Conservation (phyloP, 2,797 vertebrate species). For the Pampus argenteus region DNA sequence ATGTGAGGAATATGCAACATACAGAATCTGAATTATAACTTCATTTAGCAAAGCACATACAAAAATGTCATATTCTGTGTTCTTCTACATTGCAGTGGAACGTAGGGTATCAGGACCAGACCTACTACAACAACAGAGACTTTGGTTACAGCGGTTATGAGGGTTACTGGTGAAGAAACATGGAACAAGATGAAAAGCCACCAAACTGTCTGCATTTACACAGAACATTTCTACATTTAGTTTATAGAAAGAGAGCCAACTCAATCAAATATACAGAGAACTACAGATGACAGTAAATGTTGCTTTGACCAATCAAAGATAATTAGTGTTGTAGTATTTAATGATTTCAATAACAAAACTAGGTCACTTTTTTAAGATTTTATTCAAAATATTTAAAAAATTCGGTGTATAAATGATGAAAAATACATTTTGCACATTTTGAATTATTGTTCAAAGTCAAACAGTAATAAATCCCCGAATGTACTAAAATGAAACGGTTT, state of each 20-base stretch:
- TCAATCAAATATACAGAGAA: not conserved
- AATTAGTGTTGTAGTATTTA: constrained; percentile 16
- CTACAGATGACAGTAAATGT: not conserved
- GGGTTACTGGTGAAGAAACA: constrained; percentile 48
- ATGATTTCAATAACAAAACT: not conserved
- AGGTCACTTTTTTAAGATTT: constrained; percentile 22
- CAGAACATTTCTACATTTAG: not conserved
- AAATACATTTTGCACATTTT: constrained; percentile 29
- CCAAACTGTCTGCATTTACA: constrained; percentile 12
- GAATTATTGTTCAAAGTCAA: constrained; percentile 9
- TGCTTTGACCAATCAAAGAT: constrained; percentile 31
- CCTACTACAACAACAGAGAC: constrained; percentile 71
- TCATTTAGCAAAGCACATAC: not conserved
- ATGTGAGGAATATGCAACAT: constrained; percentile 73
- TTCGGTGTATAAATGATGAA: constrained; percentile 22
- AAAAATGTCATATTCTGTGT: constrained; percentile 22
- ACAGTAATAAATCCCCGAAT: constrained; percentile 26
- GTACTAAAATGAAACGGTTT: not conserved
- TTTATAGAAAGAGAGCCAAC: not conserved
- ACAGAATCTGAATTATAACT: not conserved
- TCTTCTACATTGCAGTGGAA: constrained; percentile 85
- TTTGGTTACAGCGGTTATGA: constrained; percentile 68
- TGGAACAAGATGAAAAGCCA: not conserved
- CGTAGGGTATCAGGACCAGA: constrained; percentile 81
- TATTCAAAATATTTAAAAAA: constrained; percentile 41